phyloP scores from a whole-genome alignment of 2,113 vertebrate species.

The Jacana jacana region DNA sequence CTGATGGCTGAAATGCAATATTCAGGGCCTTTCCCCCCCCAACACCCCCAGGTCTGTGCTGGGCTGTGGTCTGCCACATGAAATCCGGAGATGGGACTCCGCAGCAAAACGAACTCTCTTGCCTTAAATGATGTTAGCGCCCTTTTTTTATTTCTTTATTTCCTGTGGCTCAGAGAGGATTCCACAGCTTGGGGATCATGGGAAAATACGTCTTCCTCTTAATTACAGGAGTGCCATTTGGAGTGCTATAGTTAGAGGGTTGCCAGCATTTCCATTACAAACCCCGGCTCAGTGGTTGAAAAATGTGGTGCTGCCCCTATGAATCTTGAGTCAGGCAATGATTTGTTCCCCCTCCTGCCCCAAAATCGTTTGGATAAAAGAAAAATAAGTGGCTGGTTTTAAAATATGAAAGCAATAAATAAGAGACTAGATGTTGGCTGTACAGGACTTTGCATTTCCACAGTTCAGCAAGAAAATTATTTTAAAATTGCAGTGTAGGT shows the following conservation, averaged over 20 bases:
- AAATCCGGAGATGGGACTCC: not conserved
- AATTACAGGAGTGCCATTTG: not conserved
- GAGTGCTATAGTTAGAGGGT: not conserved
- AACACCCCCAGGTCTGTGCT: too few species aligned
- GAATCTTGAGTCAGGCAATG: not conserved
- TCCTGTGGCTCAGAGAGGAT: slow-evolving; percentile 5
- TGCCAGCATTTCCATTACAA: slow-evolving; percentile 11
- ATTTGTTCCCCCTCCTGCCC: not conserved
- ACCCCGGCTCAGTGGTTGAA: not conserved
- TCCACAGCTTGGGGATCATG: not conserved
- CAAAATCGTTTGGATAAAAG: too few species aligned
- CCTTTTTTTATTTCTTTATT: not conserved
- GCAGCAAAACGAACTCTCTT: not conserved
- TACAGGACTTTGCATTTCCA: not conserved
- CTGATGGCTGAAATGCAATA: not conserved
- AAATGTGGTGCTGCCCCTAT: not conserved
- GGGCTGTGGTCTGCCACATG: not conserved
- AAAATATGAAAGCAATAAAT: not conserved
- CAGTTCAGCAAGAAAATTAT: not conserved
- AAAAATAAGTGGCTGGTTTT: not conserved
- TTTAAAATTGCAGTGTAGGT: not conserved
- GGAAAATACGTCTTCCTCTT: not conserved
- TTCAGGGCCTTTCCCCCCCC: not conserved
- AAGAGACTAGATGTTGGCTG: not conserved
- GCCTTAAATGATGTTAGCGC: not conserved